These are phyloP conservation scores for Tetrax tetrax DNA, from an alignment of 2,113 vertebrate genomes.

Conservation along the genomic window DNA sequence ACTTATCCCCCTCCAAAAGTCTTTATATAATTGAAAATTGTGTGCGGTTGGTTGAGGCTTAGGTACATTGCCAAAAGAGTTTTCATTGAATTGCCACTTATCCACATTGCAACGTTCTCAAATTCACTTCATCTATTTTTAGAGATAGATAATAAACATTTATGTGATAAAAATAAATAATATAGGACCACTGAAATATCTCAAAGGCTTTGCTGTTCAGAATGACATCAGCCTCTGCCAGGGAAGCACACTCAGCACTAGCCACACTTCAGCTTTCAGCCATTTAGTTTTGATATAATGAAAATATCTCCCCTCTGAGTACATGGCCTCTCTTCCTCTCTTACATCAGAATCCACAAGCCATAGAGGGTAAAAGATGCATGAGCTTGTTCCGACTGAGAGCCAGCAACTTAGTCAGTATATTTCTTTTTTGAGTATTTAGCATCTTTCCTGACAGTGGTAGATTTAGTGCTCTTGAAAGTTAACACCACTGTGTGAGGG, in stretches of 20 bases:
- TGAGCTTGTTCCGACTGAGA: background rate
- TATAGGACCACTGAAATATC: constrained; percentile 17
- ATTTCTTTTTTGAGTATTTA: constrained; percentile 21
- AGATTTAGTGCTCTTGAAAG: background rate
- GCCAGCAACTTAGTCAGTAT: background rate
- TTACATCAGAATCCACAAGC: background rate
- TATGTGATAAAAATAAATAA: constrained; percentile 47
- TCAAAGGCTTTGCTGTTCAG: background rate
- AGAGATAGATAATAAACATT: constrained; percentile 30
- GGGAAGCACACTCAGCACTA: background rate
- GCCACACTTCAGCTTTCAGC: background rate
- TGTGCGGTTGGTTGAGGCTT: background rate
- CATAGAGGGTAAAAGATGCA: background rate
- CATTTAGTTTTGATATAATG: background rate
- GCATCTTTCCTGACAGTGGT: background rate
- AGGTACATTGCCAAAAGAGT: background rate
- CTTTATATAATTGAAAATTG: background rate
- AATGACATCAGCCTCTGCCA: background rate
- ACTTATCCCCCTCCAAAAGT: background rate
- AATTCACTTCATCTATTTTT: constrained; percentile 3
- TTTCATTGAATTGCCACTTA: background rate
- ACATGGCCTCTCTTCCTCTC: background rate
- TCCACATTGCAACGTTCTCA: background rate
- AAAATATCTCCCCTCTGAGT: background rate
- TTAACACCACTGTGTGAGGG: background rate